Evolutionary conservation across 30 jellyfish, hydroid and myxozoan genomes (phyloP).

Genomic region (Hydractinia symbiolongicarpus): DNA sequence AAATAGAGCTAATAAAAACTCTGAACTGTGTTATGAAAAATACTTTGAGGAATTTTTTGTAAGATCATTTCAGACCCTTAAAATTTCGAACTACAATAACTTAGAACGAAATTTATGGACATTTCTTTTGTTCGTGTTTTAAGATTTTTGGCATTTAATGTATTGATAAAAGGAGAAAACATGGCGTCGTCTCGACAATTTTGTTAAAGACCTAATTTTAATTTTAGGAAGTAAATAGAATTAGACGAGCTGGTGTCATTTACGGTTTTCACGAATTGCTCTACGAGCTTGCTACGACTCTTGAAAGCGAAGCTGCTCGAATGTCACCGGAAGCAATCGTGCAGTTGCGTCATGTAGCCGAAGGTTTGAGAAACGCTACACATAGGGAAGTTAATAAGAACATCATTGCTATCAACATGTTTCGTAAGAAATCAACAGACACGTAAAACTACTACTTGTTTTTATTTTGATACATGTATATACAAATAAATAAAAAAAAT

Average conservation of each 20-base stretch:
- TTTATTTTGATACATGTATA: background rate
- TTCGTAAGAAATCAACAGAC: slow-evolving; percentile 13
- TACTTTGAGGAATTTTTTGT: too few relatives aligned
- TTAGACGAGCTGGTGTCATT: slow-evolving; percentile 71
- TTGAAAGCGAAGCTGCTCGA: slow-evolving; percentile 69
- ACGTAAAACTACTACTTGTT: background rate
- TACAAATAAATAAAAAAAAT: background rate
- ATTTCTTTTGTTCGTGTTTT: too few relatives aligned
- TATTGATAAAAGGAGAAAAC: too few relatives aligned
- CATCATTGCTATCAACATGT: slow-evolving; percentile 35
- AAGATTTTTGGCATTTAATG: too few relatives aligned
- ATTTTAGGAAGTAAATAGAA: slow-evolving; percentile 64
- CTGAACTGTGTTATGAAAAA: too few relatives aligned
- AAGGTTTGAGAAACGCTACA: slow-evolving; percentile 80
- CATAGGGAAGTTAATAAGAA: slow-evolving; percentile 54
- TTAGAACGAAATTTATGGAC: too few relatives aligned
- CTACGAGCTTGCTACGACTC: slow-evolving; percentile 58
- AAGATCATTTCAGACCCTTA: too few relatives aligned
- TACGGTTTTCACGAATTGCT: slow-evolving; percentile 69
- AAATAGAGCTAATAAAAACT: too few relatives aligned
- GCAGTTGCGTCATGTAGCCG: slow-evolving; percentile 77
- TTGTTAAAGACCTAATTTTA: too few relatives aligned
- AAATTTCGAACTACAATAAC: too few relatives aligned
- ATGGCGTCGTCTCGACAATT: too few relatives aligned
- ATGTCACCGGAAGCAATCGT: slow-evolving; percentile 49